Conservation (phyloP, 2,888 invertebrate genomes). For the Ennomos erosarius region DNA sequence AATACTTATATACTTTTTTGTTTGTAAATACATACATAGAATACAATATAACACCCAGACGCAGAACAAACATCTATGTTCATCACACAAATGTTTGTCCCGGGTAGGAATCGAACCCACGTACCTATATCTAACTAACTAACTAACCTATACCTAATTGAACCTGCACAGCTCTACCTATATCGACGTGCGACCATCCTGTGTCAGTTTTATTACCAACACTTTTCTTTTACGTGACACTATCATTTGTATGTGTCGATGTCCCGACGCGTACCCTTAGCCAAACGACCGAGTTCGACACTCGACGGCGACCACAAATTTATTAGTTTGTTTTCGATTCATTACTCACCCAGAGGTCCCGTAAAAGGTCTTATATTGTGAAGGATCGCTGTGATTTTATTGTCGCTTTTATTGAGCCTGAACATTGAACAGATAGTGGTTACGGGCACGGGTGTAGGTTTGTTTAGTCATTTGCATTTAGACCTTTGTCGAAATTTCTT, state of each 20-base stretch:
- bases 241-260: conserved; percentile 51
- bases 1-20: too few relatives aligned
- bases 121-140: too few relatives aligned
- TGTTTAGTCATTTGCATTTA: conserved; percentile 27
- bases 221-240: conserved; percentile 37
- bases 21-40: too few relatives aligned
- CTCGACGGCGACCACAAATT: conserved; percentile 61
- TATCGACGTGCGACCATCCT: conserved; percentile 34
- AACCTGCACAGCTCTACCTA: neutral
- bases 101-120: too few relatives aligned
- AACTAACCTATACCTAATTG: too few relatives aligned
- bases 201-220: conserved; percentile 50
- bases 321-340: conserved; percentile 65
- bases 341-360: conserved; percentile 57
- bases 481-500: too few relatives aligned
- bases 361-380: conserved; percentile 52
- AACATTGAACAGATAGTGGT: conserved; percentile 35
- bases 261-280: conserved; percentile 40
- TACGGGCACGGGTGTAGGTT: conserved; percentile 1
- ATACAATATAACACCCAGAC: too few relatives aligned
- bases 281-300: conserved; percentile 47
- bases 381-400: conserved; percentile 59
- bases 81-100: too few relatives aligned
- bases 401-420: conserved; percentile 53
- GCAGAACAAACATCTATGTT: too few relatives aligned